phyloP scores from a whole-genome alignment of 2,113 vertebrate species.

The Smithornis capensis region DNA sequence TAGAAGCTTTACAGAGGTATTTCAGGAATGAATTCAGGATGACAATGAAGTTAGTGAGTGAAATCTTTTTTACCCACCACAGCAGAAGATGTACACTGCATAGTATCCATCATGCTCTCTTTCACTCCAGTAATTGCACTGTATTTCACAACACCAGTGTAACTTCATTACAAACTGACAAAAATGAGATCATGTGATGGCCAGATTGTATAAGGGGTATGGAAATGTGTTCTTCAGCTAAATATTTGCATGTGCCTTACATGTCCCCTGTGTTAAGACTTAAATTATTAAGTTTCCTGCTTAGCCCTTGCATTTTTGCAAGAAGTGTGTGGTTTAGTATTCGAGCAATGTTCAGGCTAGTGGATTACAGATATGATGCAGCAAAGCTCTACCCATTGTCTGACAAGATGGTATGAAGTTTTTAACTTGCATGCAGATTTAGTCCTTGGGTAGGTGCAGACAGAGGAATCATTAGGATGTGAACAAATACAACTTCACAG shows the following conservation, averaged over 20 bases:
- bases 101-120: background rate
- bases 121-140: background rate
- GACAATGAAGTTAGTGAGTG: background rate
- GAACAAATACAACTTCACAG: background rate
- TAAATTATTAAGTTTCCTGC: background rate
- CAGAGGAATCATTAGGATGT: background rate
- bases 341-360: background rate
- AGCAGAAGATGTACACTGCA: background rate
- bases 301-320: background rate
- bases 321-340: background rate
- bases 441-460: background rate
- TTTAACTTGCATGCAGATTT: background rate
- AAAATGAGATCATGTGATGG: background rate
- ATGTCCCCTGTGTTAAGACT: background rate
- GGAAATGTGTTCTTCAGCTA: constrained; percentile 27
- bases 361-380: background rate
- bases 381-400: background rate
- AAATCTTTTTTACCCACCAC: background rate
- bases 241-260: constrained; percentile 19
- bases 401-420: background rate
- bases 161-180: background rate
- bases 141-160: background rate
- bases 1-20: background rate
- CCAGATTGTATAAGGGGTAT: background rate
- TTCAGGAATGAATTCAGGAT: constrained; percentile 2